Conservation (phyloP, 2,888 invertebrate species). For the Mythimna ferrago region DNA sequence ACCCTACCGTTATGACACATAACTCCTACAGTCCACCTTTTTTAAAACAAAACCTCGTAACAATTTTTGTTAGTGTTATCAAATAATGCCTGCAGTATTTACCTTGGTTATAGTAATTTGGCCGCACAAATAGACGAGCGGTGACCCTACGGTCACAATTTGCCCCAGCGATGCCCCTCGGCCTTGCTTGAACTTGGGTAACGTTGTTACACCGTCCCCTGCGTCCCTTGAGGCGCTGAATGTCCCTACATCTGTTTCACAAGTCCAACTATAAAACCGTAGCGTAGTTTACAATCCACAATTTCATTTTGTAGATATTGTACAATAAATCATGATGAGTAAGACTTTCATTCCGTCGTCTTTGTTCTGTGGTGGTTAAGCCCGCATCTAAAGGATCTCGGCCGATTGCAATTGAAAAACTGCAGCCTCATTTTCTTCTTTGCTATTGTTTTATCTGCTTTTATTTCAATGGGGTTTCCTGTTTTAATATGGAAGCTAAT, state of each 20-base stretch:
- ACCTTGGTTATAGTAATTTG: constrained; percentile 82
- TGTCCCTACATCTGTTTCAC: constrained; percentile 86
- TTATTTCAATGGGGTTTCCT: constrained; percentile 70
- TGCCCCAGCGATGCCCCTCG: constrained; percentile 82
- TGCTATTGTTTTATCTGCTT: constrained; percentile 72
- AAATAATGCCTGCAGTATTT: constrained; percentile 81
- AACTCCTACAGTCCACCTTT: constrained; percentile 72
- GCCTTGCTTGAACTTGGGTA: constrained; percentile 86
- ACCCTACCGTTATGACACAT: constrained; percentile 79
- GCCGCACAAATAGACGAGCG: constrained; percentile 81
- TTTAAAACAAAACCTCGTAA: constrained; percentile 69
- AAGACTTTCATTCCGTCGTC: constrained; percentile 73
- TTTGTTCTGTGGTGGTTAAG: constrained; percentile 73
- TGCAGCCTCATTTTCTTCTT: constrained; percentile 77
- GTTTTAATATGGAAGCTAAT: constrained; percentile 75
- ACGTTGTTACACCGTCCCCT: constrained; percentile 86
- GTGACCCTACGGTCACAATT: constrained; percentile 87
- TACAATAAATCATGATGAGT: constrained; percentile 81
- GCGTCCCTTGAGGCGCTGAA: constrained; percentile 83
- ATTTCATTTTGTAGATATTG: constrained; percentile 85
- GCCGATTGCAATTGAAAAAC: constrained; percentile 78
- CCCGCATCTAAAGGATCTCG: constrained; percentile 68
- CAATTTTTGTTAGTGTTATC: constrained; percentile 75
- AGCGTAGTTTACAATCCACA: constrained; percentile 82
- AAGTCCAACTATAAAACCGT: constrained; percentile 83